phyloP scores from a whole-genome alignment of 2,888 invertebrate species.

The Ganaspis brasiliensis region DNA sequence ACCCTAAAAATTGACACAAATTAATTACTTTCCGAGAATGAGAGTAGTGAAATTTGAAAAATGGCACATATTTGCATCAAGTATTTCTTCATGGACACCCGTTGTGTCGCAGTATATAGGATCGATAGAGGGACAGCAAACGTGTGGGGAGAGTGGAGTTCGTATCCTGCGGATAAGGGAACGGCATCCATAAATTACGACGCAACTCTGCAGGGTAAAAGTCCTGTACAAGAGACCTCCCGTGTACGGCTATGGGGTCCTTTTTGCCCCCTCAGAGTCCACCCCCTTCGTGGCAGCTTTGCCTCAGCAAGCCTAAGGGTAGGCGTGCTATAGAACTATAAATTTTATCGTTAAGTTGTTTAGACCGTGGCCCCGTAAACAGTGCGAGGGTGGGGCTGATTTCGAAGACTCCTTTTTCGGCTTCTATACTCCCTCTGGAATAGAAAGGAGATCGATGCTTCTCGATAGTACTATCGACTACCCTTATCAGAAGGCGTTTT shows the following conservation, averaged over 20 bases:
- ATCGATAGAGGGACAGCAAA: slow-evolving; percentile 80
- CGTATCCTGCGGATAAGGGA: slow-evolving; percentile 80
- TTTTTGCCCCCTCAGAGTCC: slow-evolving; percentile 55
- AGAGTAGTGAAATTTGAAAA: not conserved
- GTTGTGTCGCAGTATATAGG: slow-evolving; percentile 76
- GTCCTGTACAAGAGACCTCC: slow-evolving; percentile 79
- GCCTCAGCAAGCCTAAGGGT: slow-evolving; percentile 70
- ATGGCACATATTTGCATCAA: slow-evolving; percentile 20
- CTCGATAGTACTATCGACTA: slow-evolving; percentile 27
- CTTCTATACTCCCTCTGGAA: slow-evolving; percentile 57
- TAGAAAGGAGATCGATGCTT: slow-evolving; percentile 34
- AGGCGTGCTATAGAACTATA: slow-evolving; percentile 79
- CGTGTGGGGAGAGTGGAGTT: slow-evolving; percentile 78
- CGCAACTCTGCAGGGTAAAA: slow-evolving; percentile 79
- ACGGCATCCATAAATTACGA: slow-evolving; percentile 80
- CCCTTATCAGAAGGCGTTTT: slow-evolving; percentile 57
- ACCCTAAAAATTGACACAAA: not conserved
- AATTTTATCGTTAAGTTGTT: slow-evolving; percentile 81
- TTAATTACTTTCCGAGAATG: not conserved
- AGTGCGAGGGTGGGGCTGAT: slow-evolving; percentile 72
- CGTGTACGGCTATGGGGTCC: slow-evolving; percentile 66
- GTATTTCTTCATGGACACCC: slow-evolving; percentile 62
- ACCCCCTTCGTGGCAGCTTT: slow-evolving; percentile 60
- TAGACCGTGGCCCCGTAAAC: slow-evolving; percentile 78
- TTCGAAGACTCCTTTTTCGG: slow-evolving; percentile 67